Base-by-base conservation (phyloP, 2,113 vertebrate genomes). In the Oreochromis niloticus region DNA sequence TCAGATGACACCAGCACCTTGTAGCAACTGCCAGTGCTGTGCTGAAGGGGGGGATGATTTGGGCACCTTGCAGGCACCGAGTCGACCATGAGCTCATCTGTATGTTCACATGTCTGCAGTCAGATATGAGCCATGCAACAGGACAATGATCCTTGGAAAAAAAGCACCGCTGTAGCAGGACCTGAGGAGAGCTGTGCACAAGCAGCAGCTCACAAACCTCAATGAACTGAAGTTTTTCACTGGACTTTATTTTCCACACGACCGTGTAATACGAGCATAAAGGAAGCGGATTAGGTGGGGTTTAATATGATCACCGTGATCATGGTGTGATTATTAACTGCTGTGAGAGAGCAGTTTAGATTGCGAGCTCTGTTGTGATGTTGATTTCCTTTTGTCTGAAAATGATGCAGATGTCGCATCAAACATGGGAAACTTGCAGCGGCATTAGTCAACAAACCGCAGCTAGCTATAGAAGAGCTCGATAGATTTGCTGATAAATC, bases 391-490 rank as follows among this genome's bases (percentile, higher is more conserved):
- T 43, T 43, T 46, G 11, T 46, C 43, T 46, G 43, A 46, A 46
- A 46, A 46, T 68, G 36, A 68, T 68, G 2, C 11, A 13, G 0
- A n/a, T 68, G 7, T 41, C 3, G 36, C 11, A 41, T 39, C 34
- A 39, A 68, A 46, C 0, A 0, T 0, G 13, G 13, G 39, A 46
- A 73, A 48, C 4, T 27, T 46, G 14, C 24, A 48, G 24, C 41
- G 30, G 68, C 9, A 17, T 73, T 46, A 48, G 13, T 7, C 22
- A 48, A 75, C 43, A 73, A 48, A 75, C 8, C 6, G 0, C 68
- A 48, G 0, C 43, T 30, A 48, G 68, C 68, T 48, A 6, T 19
- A 46, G 24, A 30, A 4, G 24, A 17, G 24, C 68, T 17, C 0
- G 13, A 71, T 46, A 3, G 39, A 46, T 4, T 27, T 73, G 8